Base-by-base conservation (phyloP, 2,113 vertebrate species). In the rat (Rattus norvegicus) region DNA sequence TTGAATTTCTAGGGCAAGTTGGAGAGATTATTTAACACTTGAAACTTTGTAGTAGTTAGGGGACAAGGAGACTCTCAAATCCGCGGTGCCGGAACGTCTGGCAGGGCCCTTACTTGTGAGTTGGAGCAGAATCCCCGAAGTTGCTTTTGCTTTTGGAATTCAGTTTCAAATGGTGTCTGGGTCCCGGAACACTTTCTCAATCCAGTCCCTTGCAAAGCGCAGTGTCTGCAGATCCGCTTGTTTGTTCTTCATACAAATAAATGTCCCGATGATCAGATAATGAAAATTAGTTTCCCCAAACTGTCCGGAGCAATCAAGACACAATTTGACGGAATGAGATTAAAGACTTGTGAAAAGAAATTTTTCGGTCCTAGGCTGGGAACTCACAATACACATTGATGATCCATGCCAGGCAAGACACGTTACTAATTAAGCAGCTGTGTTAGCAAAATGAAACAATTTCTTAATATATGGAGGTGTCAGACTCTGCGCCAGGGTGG, bases 1-100 rank as follows among this genome's bases (percentile, higher is more conserved):
- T 98, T 97, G 83, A 98, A 95, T 98, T 98, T 98, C 98, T 97
- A 98, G 96, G 95, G 94, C 94, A 98, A 97, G 76, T 98, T 98
- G 95, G 92, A 95, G 95, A 96, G 90, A 98, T 98, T 98, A 98
- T 97, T 98, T 97, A 98, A 97, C 89, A 96, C 97, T 98, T 97
- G 96, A 96, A 96, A 97, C 85, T 98, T 98, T 84, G 43, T 89
- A 49, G 56, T 79, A 91, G 54, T 61, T 73, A 47, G 17, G 47
- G 69, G 73, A 80, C 26, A 91, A 95, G 90, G 73, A 93, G 86
- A 96, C 63, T 97, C 96, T 43, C 90, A 92, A 79, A 1, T 92
- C 84, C 4, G 7, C 1, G 1, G 76, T 2, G 12, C 97, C 97
- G 90, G 88, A 92, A 39, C 61, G 54, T 81, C 97, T 97, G 96